A percentile compares a stretch with the other conserved stretches of the same genome.
Evolutionary conservation across 2,113 vertebrate species (phyloP).

Genomic region (Rhizomys pruinosus): DNA sequence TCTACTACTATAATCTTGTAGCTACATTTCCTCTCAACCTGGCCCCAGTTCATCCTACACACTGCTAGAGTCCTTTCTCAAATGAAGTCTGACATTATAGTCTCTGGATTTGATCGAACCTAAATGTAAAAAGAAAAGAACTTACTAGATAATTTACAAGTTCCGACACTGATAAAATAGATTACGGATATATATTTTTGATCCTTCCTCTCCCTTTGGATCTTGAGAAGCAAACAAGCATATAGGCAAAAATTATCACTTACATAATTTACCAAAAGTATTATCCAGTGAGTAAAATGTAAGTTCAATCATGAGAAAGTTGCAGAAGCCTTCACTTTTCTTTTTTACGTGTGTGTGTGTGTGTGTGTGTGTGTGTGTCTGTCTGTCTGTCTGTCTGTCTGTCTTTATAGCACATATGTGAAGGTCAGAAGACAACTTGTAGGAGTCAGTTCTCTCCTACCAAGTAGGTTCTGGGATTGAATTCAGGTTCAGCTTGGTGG

Average conservation of each 20-base stretch:
- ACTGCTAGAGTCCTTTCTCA: background rate
- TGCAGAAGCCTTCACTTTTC: background rate
- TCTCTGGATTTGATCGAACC: background rate
- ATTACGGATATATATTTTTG: background rate
- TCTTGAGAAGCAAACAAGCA: background rate
- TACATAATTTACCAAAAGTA: background rate
- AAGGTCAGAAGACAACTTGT: background rate
- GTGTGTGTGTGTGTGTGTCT: background rate
- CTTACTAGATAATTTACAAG: constrained; percentile 24
- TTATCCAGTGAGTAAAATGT: background rate
- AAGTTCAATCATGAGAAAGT: background rate
- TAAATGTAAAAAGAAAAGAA: background rate
- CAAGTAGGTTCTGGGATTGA: background rate
- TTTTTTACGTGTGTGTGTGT: background rate
- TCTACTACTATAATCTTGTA: background rate
- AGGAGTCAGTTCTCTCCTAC: background rate
- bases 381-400: background rate
- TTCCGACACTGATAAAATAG: background rate
- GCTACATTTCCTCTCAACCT: background rate
- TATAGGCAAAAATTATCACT: constrained; percentile 34
- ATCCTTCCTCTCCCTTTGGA: background rate
- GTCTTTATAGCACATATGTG: background rate
- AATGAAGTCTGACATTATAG: background rate
- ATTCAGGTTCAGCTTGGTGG: background rate
- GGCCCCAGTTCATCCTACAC: background rate